Evolutionary conservation across 2,797 vertebrate genomes (phyloP), one percentile per base, ranked within the genome.

Genomic region (Falco novaeseelandiae): DNA sequence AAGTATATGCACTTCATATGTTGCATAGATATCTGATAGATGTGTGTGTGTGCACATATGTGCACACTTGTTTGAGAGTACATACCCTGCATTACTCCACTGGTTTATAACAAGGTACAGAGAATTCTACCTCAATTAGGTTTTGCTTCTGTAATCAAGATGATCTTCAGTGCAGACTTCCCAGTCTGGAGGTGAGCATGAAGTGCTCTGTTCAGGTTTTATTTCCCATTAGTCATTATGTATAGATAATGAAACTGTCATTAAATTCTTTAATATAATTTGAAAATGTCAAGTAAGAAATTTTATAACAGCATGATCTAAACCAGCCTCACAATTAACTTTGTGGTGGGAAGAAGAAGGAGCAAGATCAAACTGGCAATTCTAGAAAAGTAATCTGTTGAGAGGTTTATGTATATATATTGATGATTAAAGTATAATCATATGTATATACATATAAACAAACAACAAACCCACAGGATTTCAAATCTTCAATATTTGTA

Each of bases 131-230:
- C 32, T 57, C 38, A 48, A 38, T 38, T 49, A 40, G 10, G 25
- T 23, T 54, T 73, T 63, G 15, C 38, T 69, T 82, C 38, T 63
- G 8, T 62, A 77, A 58, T 52, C 20, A 82, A 63, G 27, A 27
- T 30, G 27, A 42, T 73, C 16, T 25, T 85, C 30, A 82, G 21
- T 20, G 10, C 27, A 62, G 48, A 67, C 3, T 3, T 82, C 36
- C 11, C 26, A 54, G 18, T 73, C 18, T 42, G 26, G 17, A 62
- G 8, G 23, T 36, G n/a, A 67, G 4, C 9, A 38, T 10, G 14
- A 42, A 67, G 3, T 27, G 82, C 27, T 77, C 27, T 63, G 44
- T 58, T 38, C 25, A n/a, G 1, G 1, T 0, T 3, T 40, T 54
- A 85, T 89, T 62, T 9, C 40, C 5, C 2, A 1, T 70, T 74